Conservation (phyloP, 2,113 vertebrate species). For the Apaloderma vittatum region DNA sequence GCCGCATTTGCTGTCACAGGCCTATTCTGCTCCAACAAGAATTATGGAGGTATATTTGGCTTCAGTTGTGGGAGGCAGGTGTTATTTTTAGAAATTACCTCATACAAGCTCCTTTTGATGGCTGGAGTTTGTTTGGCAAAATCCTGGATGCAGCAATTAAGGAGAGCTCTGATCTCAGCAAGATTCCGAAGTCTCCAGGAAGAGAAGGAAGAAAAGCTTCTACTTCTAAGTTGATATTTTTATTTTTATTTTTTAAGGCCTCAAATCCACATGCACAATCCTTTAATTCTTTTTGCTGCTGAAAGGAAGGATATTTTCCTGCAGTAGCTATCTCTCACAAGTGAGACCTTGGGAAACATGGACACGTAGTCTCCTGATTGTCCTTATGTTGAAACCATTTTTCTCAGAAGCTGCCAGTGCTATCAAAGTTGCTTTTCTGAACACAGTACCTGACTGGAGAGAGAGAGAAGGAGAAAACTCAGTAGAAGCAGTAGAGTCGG, state of each 20-base stretch:
- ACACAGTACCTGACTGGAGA: background rate
- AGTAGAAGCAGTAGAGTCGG: background rate
- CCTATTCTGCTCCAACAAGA: slow-evolving; percentile 13
- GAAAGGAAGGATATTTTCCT: background rate
- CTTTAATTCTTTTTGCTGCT: background rate
- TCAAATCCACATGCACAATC: background rate
- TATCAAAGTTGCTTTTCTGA: background rate
- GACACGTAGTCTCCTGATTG: background rate
- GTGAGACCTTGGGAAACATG: background rate
- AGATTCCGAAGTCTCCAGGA: slow-evolving; percentile 3
- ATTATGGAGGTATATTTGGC: slow-evolving; percentile 58
- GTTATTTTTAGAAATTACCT: slow-evolving; percentile 64
- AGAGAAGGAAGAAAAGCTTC: slow-evolving; percentile 18
- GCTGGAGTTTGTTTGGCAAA: slow-evolving; percentile 44
- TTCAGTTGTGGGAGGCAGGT: slow-evolving; percentile 50
- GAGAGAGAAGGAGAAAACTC: background rate
- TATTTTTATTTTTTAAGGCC: background rate
- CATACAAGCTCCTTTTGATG: slow-evolving; percentile 45
- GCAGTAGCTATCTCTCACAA: background rate
- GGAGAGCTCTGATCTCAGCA: slow-evolving; percentile 52
- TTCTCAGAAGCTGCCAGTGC: background rate
- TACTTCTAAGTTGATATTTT: background rate
- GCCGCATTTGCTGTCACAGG: slow-evolving; percentile 40
- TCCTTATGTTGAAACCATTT: background rate
- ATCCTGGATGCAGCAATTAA: slow-evolving; percentile 52